These are phyloP conservation scores for Archilochus colubris DNA, from an alignment of 2,113 vertebrate genomes.

Conservation along the genomic window DNA sequence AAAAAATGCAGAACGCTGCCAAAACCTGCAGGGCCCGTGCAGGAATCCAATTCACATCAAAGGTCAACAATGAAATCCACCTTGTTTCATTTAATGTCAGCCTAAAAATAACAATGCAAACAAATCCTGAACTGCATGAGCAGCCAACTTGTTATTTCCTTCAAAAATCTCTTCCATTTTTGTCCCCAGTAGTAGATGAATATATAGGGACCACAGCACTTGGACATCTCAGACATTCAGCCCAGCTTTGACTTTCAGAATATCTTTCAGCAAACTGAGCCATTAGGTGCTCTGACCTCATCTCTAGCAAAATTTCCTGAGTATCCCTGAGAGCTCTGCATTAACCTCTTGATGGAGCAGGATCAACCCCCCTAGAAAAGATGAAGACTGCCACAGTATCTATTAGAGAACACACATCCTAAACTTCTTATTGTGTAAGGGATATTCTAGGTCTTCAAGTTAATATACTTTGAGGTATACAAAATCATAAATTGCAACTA, in stretches of 20 bases:
- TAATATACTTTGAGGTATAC: not conserved
- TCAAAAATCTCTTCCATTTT: not conserved
- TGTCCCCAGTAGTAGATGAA: not conserved
- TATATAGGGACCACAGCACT: not conserved
- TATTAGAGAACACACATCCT: not conserved
- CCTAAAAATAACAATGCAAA: not conserved
- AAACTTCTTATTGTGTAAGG: not conserved
- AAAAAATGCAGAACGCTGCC: not conserved
- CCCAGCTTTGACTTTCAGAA: not conserved
- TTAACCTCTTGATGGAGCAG: not conserved
- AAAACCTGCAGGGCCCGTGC: not conserved
- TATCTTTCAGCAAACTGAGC: not conserved
- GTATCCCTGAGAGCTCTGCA: not conserved
- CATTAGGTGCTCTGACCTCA: not conserved
- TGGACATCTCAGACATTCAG: not conserved
- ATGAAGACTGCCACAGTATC: not conserved
- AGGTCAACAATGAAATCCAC: not conserved
- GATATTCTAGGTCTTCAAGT: rapidly evolving
- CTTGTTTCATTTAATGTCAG: not conserved
- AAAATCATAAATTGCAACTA: not conserved
- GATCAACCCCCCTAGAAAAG: not conserved
- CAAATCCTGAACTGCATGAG: not conserved
- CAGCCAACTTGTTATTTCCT: not conserved
- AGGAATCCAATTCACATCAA: not conserved
- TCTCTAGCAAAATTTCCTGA: not conserved